These are phyloP conservation scores for Stenotaenia linearis DNA, from an alignment of 2,888 invertebrate species.

Conservation along the genomic window DNA sequence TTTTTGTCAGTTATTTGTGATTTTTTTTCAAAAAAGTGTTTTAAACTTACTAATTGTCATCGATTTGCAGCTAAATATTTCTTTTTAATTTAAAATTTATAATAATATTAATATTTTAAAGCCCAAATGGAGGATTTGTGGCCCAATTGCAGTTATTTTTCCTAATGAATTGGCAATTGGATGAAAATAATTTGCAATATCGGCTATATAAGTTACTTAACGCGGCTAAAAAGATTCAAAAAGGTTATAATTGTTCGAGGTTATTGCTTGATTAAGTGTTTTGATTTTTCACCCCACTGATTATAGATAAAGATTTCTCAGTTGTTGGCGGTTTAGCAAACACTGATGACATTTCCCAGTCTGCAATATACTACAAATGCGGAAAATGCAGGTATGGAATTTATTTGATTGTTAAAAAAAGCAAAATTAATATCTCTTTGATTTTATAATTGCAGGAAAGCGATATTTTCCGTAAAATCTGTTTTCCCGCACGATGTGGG, in stretches of 20 bases:
- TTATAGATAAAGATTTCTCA: not conserved
- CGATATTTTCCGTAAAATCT: not conserved
- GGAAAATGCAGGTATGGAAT: not conserved
- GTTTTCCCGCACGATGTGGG: not conserved
- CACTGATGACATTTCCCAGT: not conserved
- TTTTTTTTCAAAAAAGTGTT: too few relatives aligned
- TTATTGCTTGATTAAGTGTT: not conserved
- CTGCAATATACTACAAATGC: not conserved
- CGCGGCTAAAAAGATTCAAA: not conserved
- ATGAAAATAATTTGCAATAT: not conserved
- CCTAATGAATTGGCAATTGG: slow-evolving; percentile 6
- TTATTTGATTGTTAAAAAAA: too few relatives aligned
- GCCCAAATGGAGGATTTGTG: slow-evolving; percentile 24
- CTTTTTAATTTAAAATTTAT: too few relatives aligned
- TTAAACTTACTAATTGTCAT: too few relatives aligned
- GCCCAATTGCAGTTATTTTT: not conserved
- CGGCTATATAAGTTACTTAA: not conserved
- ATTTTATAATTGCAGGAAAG: not conserved
- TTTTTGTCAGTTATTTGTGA: too few relatives aligned
- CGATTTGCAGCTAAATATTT: too few relatives aligned
- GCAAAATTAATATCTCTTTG: not conserved
- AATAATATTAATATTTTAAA: not conserved
- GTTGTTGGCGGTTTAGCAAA: not conserved
- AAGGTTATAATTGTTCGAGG: not conserved
- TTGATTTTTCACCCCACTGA: not conserved